These are phyloP conservation scores for Platygyra sinensis DNA, from an alignment of 64 coral and sea anemone species.

Conservation along the genomic window DNA sequence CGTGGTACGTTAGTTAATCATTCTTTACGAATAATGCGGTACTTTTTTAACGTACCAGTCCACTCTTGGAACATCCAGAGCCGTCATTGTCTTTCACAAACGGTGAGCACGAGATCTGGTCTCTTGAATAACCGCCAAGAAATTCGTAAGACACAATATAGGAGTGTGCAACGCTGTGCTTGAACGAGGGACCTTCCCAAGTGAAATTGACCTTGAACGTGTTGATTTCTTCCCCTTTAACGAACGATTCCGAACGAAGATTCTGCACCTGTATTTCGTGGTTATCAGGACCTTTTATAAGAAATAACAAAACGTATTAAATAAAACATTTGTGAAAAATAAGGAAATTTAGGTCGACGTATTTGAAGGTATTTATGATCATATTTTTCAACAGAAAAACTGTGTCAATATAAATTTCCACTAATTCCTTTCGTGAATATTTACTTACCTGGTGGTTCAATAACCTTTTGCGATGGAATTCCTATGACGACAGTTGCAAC, in stretches of 20 bases:
- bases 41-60: not conserved
- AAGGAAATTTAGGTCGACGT: too few species aligned
- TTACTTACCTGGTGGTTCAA: not conserved
- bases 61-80: not conserved
- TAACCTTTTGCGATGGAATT: not conserved
- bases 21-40: too few species aligned
- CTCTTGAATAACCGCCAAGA: not conserved
- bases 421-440: too few species aligned
- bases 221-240: not conserved
- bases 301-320: not conserved
- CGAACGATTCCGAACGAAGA: not conserved
- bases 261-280: not conserved
- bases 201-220: constrained; percentile 14
- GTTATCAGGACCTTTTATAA: not conserved
- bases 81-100: not conserved
- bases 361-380: too few species aligned
- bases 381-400: not conserved
- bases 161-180: not conserved
- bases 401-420: too few species aligned
- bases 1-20: too few species aligned
- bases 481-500: not conserved
- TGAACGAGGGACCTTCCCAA: constrained; percentile 19
- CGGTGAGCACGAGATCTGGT: not conserved
- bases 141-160: constrained; percentile 19
- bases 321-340: too few species aligned